phyloP scores from a whole-genome alignment of 2,888 invertebrate genomes.

The Dendrolimus houi region DNA sequence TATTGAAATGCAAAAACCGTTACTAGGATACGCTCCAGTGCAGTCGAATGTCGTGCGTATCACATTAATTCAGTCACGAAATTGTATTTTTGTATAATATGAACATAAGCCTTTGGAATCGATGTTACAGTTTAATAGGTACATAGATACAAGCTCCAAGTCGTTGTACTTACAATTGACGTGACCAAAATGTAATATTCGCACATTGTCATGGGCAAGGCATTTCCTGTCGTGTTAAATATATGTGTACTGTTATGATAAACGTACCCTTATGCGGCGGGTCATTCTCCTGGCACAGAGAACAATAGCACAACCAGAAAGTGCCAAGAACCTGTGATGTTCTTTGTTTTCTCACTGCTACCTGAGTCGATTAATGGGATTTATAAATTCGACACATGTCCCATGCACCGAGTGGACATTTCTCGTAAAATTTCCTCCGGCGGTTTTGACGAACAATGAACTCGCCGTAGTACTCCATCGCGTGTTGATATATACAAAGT shows the following conservation, averaged over 20 bases:
- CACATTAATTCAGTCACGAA: slow-evolving; percentile 44
- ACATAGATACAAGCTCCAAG: slow-evolving; percentile 16
- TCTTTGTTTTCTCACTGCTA: slow-evolving; percentile 56
- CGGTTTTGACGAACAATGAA: slow-evolving; percentile 56
- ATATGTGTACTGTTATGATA: slow-evolving; percentile 46
- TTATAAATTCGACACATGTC: slow-evolving; percentile 67
- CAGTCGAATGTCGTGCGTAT: slow-evolving; percentile 32
- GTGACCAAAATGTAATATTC: slow-evolving; percentile 26
- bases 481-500: background rate
- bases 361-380: slow-evolving; percentile 47
- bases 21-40: slow-evolving; percentile 57
- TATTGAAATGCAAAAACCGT: slow-evolving; percentile 67
- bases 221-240: slow-evolving; percentile 50
- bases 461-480: slow-evolving; percentile 15
- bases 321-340: slow-evolving; percentile 44
- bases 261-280: slow-evolving; percentile 47
- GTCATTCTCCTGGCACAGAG: slow-evolving; percentile 58
- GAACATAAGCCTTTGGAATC: slow-evolving; percentile 10
- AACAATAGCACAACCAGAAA: slow-evolving; percentile 62
- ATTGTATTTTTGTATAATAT: slow-evolving; percentile 17
- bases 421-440: slow-evolving; percentile 60
- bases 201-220: slow-evolving; percentile 34
- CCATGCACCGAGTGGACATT: slow-evolving; percentile 38
- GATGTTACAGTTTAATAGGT: slow-evolving; percentile 13
- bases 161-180: slow-evolving; percentile 33